Evolutionary conservation across 2,888 invertebrate species (phyloP).

Genomic region (Meiosimyza platycephala): DNA sequence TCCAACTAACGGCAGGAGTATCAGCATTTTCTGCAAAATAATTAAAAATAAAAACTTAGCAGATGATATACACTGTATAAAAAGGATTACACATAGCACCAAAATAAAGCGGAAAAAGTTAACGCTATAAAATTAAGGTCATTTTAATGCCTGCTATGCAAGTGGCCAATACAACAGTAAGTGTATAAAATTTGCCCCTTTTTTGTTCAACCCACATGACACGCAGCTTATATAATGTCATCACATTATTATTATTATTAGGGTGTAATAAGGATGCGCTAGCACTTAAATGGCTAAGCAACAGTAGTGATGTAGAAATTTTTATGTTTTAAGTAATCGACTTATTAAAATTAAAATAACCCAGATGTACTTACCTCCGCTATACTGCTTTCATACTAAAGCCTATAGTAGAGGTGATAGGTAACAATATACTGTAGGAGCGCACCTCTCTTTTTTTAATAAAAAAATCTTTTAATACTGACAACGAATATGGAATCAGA

Average conservation of each 20-base stretch:
- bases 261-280: slow-evolving; percentile 33
- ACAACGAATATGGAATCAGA: too few species aligned
- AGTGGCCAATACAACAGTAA: slow-evolving; percentile 1
- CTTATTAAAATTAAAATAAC: too few species aligned
- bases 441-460: too few species aligned
- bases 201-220: not conserved
- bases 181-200: not conserved
- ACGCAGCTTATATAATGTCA: slow-evolving; percentile 36
- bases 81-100: not conserved
- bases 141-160: slow-evolving; percentile 54
- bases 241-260: slow-evolving; percentile 42
- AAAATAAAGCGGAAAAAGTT: slow-evolving; percentile 7
- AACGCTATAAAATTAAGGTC: slow-evolving; percentile 54
- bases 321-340: not conserved
- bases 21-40: slow-evolving; percentile 65
- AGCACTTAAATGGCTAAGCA: too few species aligned
- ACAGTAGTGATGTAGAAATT: not conserved
- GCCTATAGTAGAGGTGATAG: too few species aligned
- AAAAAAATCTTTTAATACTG: too few species aligned
- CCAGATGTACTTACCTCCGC: too few species aligned
- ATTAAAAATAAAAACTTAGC: slow-evolving; percentile 34
- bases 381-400: too few species aligned
- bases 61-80: slow-evolving; percentile 13
- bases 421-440: too few species aligned
- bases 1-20: slow-evolving; percentile 64